Percentiles rank a stretch among this genome's conserved stretches.
These are phyloP conservation scores for Miichthys miiuy DNA, from an alignment of 2,797 vertebrate genomes.

Conservation along the genomic window DNA sequence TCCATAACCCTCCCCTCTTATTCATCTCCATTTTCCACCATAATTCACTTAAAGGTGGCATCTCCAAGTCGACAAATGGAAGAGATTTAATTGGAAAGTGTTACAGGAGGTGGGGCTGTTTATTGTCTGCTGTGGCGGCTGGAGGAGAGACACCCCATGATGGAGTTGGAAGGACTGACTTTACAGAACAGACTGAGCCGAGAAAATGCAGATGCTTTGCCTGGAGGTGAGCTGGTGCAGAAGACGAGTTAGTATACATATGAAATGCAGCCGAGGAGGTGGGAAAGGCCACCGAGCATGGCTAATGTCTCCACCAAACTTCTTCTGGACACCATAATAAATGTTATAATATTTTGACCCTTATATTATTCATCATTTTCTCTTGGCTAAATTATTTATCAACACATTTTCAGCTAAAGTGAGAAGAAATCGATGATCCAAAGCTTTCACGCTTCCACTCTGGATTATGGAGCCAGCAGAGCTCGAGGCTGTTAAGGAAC, in stretches of 20 bases:
- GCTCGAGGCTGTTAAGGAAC: slow-evolving; percentile 45
- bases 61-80: slow-evolving; percentile 73
- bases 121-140: slow-evolving; percentile 54
- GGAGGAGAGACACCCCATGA: slow-evolving; percentile 50
- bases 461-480: slow-evolving; percentile 59
- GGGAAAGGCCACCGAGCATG: slow-evolving; percentile 12
- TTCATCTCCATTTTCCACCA: slow-evolving; percentile 64
- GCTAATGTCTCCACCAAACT: slow-evolving; percentile 34
- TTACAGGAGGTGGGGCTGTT: slow-evolving; percentile 65
- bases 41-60: slow-evolving; percentile 76
- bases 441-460: slow-evolving; percentile 58
- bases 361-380: slow-evolving; percentile 67
- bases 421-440: slow-evolving; percentile 74
- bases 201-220: slow-evolving; percentile 42
- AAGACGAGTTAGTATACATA: slow-evolving; percentile 8
- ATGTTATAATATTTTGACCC: slow-evolving; percentile 61
- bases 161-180: slow-evolving; percentile 53
- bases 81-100: slow-evolving; percentile 77
- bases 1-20: slow-evolving; percentile 51
- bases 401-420: slow-evolving; percentile 62
- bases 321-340: slow-evolving; percentile 46
- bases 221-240: slow-evolving; percentile 38
- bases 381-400: slow-evolving; percentile 73
- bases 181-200: slow-evolving; percentile 36
- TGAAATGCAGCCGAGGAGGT: slow-evolving; percentile 28